Evolutionary conservation across 2,113 vertebrate genomes (phyloP).

Genomic region (Fulmarus glacialis): DNA sequence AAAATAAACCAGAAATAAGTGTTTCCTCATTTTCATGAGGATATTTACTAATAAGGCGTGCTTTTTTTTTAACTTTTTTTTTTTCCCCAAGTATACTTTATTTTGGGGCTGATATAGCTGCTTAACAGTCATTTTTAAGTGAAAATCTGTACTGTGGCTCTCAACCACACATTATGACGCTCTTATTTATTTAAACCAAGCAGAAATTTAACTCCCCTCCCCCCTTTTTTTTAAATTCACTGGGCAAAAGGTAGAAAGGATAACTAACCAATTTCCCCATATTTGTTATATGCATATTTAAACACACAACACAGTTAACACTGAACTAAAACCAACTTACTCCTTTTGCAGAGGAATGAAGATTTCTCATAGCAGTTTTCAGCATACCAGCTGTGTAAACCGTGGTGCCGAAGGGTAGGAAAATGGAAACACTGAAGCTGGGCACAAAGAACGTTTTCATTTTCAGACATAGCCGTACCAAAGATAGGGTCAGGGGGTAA

Average conservation of each 20-base stretch:
- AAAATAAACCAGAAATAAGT: not conserved
- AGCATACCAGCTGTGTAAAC: conserved; percentile 94
- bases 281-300: not conserved
- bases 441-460: conserved; percentile 90
- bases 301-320: not conserved
- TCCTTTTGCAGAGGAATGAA: conserved; percentile 95
- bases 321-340: conserved; percentile 70
- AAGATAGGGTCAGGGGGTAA: conserved; percentile 88
- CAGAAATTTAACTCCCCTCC: not conserved
- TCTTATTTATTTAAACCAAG: not conserved
- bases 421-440: conserved; percentile 93
- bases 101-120: not conserved
- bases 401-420: conserved; percentile 86
- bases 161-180: not conserved
- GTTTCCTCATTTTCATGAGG: not conserved
- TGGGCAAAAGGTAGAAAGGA: not conserved
- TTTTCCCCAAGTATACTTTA: not conserved
- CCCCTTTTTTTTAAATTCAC: not conserved
- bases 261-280: not conserved
- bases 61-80: not conserved
- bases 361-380: conserved; percentile 96
- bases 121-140: not conserved
- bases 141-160: not conserved
- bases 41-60: not conserved
- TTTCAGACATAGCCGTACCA: conserved; percentile 80